Conservation (phyloP, 2,113 vertebrate genomes). For the Falcunculus frontatus region DNA sequence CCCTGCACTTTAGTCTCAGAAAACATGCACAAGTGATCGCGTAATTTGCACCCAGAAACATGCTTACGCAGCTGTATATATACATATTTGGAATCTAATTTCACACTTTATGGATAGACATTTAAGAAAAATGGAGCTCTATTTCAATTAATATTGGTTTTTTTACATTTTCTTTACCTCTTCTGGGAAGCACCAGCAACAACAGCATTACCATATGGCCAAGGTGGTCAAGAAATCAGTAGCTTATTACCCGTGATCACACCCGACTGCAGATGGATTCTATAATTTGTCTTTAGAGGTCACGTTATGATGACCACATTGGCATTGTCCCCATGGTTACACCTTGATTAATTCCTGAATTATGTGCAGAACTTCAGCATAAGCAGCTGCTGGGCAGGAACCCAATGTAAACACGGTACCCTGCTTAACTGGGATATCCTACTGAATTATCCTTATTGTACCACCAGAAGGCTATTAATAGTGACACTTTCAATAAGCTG, state of each 20-base stretch:
- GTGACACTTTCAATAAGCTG: not conserved
- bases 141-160: not conserved
- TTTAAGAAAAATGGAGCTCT: not conserved
- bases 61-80: not conserved
- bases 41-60: not conserved
- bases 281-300: not conserved
- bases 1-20: not conserved
- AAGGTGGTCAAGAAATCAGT: not conserved
- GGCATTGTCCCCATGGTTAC: not conserved
- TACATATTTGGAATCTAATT: not conserved
- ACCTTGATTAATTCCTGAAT: constrained; percentile 26
- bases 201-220: not conserved
- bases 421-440: constrained; percentile 30
- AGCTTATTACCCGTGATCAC: not conserved
- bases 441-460: constrained; percentile 7
- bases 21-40: not conserved
- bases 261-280: not conserved
- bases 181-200: not conserved
- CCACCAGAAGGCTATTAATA: constrained; percentile 29
- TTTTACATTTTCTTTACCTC: not conserved
- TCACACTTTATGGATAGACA: not conserved
- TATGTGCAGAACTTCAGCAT: not conserved
- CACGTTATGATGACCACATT: not conserved
- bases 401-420: constrained; percentile 1
- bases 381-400: constrained; percentile 24